Evolutionary conservation across 2,797 vertebrate species (phyloP), one percentile per base, ranked within the genome.

Genomic region (Sebastes steindachneri): DNA sequence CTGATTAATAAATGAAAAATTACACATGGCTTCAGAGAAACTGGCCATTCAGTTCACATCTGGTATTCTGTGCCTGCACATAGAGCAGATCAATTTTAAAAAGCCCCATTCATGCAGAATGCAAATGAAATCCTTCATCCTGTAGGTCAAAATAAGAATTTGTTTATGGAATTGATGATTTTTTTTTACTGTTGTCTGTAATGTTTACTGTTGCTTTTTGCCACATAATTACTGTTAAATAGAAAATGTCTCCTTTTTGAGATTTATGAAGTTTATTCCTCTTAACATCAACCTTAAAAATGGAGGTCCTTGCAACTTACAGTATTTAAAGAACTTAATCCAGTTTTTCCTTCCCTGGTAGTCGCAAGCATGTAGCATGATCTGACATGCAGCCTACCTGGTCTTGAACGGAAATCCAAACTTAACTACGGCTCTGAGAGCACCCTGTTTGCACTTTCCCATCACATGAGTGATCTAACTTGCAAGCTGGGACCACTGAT

Each of bases 1-100:
- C 10, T 54, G 60, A 66, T 51, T 73, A 82, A 66, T 12, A 66
- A 48, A 80, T 3, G 41, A n/a, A 58, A 62, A 28, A 21, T 78
- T 76, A 48, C 68, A 80, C 70, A 66, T 0, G 4, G 57, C 33
- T 71, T 41, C 12, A 65, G 41, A 73, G 64, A 77, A 62, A 55
- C 33, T 12, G 15, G 14, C 23, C 31, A 4, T 21, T 64, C 35
- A 31, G 28, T 15, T 59, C 69, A 82, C 53, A 51, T 73, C 26
- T 58, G 65, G 41, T 66, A 57, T 58, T 31, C 23, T 72, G 25
- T 21, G 17, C 48, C 37, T 41, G 37, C 37, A 33, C 33, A 28
- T 5, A 57, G n/a, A 77, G 65, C 25, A 81, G 31, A 57, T 59
- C 12, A 3, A 7, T 70, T 57, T 64, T 9, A 10, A 62, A 71